These are phyloP conservation scores for Chesias legatella DNA, from an alignment of 2,888 invertebrate genomes.

Conservation along the genomic window DNA sequence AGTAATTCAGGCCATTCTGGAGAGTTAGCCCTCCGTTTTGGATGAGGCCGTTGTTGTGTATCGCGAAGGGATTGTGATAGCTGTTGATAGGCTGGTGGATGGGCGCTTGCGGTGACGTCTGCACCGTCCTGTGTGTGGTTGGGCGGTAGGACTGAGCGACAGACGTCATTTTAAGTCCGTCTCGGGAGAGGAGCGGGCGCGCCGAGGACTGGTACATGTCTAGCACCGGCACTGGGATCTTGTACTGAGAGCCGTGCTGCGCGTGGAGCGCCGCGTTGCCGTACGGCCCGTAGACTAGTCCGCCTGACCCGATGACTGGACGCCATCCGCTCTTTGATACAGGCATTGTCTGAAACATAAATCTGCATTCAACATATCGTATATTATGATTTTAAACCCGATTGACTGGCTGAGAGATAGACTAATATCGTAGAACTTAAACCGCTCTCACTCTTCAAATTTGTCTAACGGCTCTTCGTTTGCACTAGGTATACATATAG, in stretches of 20 bases:
- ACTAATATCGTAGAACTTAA: too few species aligned
- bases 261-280: conserved; percentile 60
- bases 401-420: too few species aligned
- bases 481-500: too few species aligned
- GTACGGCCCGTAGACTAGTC: conserved; percentile 57
- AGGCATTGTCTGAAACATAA: conserved; percentile 64
- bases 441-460: too few species aligned
- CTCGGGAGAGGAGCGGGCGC: conserved; percentile 61
- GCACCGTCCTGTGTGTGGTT: conserved; percentile 59
- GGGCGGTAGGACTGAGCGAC: conserved; percentile 73
- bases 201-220: conserved; percentile 63
- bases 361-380: too few species aligned
- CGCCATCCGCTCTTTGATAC: conserved; percentile 82
- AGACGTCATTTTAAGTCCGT: conserved; percentile 66
- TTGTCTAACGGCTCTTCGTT: too few species aligned
- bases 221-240: conserved; percentile 55
- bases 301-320: conserved; percentile 76
- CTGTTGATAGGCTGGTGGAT: conserved; percentile 69
- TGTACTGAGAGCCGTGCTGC: conserved; percentile 62
- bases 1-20: conserved; percentile 55
- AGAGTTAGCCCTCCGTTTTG: conserved; percentile 31
- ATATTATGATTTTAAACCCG: too few species aligned
- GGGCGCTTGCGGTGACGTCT: conserved; percentile 45
- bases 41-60: conserved; percentile 50
- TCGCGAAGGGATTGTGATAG: conserved; percentile 68